Conservation (phyloP, 2,797 vertebrate genomes). For the Australoheros facetus region DNA sequence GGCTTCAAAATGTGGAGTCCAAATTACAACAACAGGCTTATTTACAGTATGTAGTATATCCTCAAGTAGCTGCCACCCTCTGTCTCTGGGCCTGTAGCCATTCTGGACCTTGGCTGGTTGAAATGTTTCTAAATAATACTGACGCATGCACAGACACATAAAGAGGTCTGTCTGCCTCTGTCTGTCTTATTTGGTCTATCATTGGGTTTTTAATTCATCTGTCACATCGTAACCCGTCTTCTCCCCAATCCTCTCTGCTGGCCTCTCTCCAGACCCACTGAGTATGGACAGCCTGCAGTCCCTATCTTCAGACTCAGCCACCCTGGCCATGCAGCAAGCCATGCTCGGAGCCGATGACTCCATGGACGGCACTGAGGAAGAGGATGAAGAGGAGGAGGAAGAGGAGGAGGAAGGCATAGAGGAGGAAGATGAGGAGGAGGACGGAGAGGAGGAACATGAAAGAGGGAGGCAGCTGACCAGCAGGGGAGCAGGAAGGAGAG, state of each 20-base stretch:
- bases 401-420: slow-evolving; percentile 80
- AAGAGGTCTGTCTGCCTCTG: background rate
- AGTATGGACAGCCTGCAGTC: slow-evolving; percentile 93
- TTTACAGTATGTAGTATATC: too few species aligned
- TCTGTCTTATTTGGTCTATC: background rate
- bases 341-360: slow-evolving; percentile 94
- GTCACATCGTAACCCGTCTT: background rate
- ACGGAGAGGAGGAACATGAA: slow-evolving; percentile 84
- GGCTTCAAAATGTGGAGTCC: too few species aligned
- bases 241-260: background rate
- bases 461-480: slow-evolving; percentile 83
- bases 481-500: slow-evolving; percentile 71
- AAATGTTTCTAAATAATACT: background rate
- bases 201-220: background rate
- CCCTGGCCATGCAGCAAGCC: slow-evolving; percentile 97
- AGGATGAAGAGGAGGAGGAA: slow-evolving; percentile 93
- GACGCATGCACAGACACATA: background rate
- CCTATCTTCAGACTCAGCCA: slow-evolving; percentile 93
- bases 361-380: slow-evolving; percentile 94
- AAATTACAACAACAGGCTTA: too few species aligned
- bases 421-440: slow-evolving; percentile 86
- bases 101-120: background rate
- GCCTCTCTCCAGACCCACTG: slow-evolving; percentile 82
- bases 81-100: background rate
- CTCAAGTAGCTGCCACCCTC: too few species aligned